Conservation (phyloP, 2,113 vertebrate species). For the Lepisosteus osseus region DNA sequence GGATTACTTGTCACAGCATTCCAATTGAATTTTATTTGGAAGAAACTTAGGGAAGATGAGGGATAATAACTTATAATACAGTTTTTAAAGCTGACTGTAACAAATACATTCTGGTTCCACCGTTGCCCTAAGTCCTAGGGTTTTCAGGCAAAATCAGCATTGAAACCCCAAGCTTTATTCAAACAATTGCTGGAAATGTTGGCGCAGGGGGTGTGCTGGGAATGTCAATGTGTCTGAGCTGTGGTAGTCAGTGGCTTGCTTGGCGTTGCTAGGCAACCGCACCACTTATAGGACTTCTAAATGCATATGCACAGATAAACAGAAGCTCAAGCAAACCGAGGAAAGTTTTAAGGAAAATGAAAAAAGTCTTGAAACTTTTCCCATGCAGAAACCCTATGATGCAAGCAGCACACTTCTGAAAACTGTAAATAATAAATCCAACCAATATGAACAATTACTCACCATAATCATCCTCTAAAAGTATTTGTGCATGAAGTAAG, state of each 20-base stretch:
- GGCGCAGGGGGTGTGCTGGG: not conserved
- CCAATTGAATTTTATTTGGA: too few species aligned
- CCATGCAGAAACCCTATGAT: too few species aligned
- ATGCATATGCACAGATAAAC: slow-evolving; percentile 3
- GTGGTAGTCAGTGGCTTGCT: slow-evolving; percentile 4
- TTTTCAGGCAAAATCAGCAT: not conserved
- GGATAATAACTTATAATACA: too few species aligned
- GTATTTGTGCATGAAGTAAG: slow-evolving; percentile 37
- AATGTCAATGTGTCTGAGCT: slow-evolving; percentile 11
- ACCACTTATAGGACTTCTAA: slow-evolving; percentile 1
- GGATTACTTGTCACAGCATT: too few species aligned
- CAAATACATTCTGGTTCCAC: too few species aligned
- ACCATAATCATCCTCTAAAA: slow-evolving; percentile 61
- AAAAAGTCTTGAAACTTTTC: not conserved
- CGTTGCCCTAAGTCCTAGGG: too few species aligned
- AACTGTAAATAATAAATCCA: too few species aligned
- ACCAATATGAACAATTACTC: slow-evolving; percentile 30
- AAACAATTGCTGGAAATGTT: slow-evolving; percentile 2
- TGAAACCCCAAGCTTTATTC: not conserved
- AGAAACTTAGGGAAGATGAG: too few species aligned
- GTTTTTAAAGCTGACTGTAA: too few species aligned
- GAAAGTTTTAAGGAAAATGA: not conserved
- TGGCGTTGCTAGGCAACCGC: slow-evolving; percentile 26
- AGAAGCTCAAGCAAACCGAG: not conserved
- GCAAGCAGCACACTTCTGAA: too few species aligned